Base-by-base conservation (phyloP, 2,797 vertebrate genomes). In the Intellagama lesueurii region DNA sequence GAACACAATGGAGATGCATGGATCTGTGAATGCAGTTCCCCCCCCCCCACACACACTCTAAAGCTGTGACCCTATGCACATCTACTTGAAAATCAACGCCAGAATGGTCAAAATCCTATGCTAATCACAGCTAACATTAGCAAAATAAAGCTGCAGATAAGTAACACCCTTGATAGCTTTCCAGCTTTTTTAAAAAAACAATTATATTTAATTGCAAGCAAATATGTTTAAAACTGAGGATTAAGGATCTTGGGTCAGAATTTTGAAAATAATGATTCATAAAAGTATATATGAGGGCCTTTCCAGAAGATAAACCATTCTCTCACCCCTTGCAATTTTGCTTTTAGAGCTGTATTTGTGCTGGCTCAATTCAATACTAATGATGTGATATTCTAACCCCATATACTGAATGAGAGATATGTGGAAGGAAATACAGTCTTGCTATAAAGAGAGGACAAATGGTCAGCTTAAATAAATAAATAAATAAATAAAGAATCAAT, bases 161-260 rank as follows among this genome's bases (percentile, higher is more conserved):
- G 14, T 56, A 56, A 14, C 7, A 14, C 52, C 52, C 52, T 56
- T 56, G 52, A 56, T 56, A 56, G 52, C 52, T 11, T 56, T 81
- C 22, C 40, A 68, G n/a, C 56, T 81, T 9, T 81, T 86, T 49
- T 44, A 64, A 64, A 64, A 87, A 85, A 83, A 7, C 28, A 70
- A 56, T 68, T 81, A 66, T 86, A 86, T 60, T 90, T 82, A 44
- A 32, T 81, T 83, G 49, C 64, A 90, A 86, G 73, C 22, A 90
- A 82, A 32, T 66, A 40, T 78, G 60, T 83, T 87, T 83, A 78
- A 30, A 79, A 82, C 52, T 84, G 68, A 60, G 52, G 5, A 66
- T 87, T 30, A 56, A 94, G 87, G 92, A 90, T 90, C 93, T 92
- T 22, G 92, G 91, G 86, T 89, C 91, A 93, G 91, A 79, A 0